Evolutionary conservation across 2,888 invertebrate species (phyloP), one percentile per base, ranked within the genome.

Genomic region (Acrocyrtus sp.): DNA sequence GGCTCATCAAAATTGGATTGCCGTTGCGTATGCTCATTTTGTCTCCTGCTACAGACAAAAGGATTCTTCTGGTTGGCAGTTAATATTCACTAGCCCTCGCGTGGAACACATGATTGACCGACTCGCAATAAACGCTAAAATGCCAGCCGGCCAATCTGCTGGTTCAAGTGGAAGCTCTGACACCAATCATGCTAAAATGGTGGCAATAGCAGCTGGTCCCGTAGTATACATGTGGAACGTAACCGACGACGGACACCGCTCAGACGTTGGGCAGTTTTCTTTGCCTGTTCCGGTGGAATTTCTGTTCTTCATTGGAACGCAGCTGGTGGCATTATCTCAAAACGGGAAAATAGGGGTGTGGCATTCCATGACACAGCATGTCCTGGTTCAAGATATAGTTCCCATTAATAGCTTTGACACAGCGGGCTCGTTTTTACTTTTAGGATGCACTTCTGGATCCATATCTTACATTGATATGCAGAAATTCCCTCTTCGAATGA

Each of bases 401-500:
- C 94, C 96, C 1, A 95, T 98, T 0, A 53, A 54, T 54, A 53
- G 54, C 10, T 96, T 96, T 83, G 98, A 98, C 84, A 97, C 96
- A 0, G 98, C 98, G 22, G 98, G 98, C 0, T 96, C 96, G 0
- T 97, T 98, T 84, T 87, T 99, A 1, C 86, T 98, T 39, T 88
- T 99, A 0, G 98, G 98, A 1, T 97, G 98, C 81, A 94, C 94
- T 81, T 96, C 97, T 82, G 98, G 98, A 12, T 94, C 95, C 62
- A 96, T 98, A 81, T 97, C 96, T 85, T 96, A 97, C 85, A 97
- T 97, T 82, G 96, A 96, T 95, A 99, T 99, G 98, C 98, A 98
- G 85, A 99, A 99, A 85, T 98, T 99, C 85, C 98, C 98, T 0
- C 85, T 98, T 6, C 89, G 98, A 50, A 98, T 99, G 98, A 99